Percentiles rank a stretch among this genome's conserved stretches.
phyloP scores from a whole-genome alignment of 2,888 invertebrate species.

The Coecobrya sp. region DNA sequence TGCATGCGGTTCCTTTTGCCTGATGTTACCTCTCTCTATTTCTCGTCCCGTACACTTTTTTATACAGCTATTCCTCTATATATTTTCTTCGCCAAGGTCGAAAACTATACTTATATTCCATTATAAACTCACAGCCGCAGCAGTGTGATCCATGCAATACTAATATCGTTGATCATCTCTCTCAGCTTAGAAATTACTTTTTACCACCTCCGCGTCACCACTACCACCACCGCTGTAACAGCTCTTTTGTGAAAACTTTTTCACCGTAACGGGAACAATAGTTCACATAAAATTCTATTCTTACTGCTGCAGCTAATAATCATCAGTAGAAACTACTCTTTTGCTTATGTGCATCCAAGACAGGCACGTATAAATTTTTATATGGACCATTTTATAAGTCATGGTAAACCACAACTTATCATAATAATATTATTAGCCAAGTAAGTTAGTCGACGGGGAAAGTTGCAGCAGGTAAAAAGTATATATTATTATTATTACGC shows the following conservation, averaged over 20 bases:
- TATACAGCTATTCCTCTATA: not conserved
- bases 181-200: conserved; percentile 19
- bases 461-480: not conserved
- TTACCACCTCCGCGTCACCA: not conserved
- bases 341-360: not conserved
- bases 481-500: not conserved
- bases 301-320: conserved; percentile 43
- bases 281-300: not conserved
- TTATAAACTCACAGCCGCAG: not conserved
- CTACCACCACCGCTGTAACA: not conserved
- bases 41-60: not conserved
- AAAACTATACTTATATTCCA: not conserved
- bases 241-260: conserved; percentile 34
- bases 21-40: conserved; percentile 32
- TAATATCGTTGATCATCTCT: conserved; percentile 43
- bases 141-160: conserved; percentile 17
- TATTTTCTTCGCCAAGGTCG: conserved; percentile 7
- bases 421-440: not conserved
- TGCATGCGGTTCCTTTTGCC: conserved; percentile 32
- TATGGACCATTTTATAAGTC: not conserved
- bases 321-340: not conserved
- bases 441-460: not conserved
- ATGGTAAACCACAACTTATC: not conserved
- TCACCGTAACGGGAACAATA: conserved; percentile 20
- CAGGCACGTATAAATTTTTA: not conserved